Percentiles rank a stretch among this genome's conserved stretches.
phyloP scores from a whole-genome alignment of 1,140 invertebrate species.

The Drosophila lowei region DNA sequence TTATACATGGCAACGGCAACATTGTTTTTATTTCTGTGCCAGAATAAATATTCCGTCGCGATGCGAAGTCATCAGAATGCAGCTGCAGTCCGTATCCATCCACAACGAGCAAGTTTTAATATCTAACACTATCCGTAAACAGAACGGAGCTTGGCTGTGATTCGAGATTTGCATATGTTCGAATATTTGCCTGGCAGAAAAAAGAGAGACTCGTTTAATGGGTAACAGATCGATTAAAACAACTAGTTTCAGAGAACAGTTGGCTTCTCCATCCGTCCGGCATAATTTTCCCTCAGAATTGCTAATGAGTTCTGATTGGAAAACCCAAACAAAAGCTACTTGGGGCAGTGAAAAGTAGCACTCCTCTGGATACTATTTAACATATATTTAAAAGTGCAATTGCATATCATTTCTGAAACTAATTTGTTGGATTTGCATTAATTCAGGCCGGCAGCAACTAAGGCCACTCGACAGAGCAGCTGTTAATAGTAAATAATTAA shows the following conservation, averaged over 20 bases:
- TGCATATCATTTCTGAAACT: constrained; percentile 12
- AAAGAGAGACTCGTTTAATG: too few species aligned
- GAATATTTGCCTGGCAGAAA: too few species aligned
- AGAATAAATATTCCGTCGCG: constrained; percentile 34
- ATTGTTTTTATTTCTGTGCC: constrained; percentile 22
- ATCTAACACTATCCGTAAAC: too few species aligned
- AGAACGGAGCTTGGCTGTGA: too few species aligned
- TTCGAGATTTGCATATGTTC: too few species aligned
- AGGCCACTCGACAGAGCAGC: constrained; percentile 26
- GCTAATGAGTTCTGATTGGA: constrained; percentile 35
- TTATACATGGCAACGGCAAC: constrained; percentile 40
- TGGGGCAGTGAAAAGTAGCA: not conserved
- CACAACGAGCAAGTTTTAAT: not conserved
- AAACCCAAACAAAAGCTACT: constrained; percentile 68
- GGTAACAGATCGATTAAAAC: too few species aligned
- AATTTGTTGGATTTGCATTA: constrained; percentile 23
- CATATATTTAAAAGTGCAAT: constrained; percentile 34
- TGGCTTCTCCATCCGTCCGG: too few species aligned
- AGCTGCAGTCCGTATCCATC: not conserved
- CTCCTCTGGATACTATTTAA: too few species aligned
- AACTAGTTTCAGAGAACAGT: too few species aligned
- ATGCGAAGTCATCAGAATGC: constrained; percentile 44
- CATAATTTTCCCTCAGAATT: constrained; percentile 24
- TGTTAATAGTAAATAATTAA: constrained; percentile 54
- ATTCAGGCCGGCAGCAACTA: constrained; percentile 32